Evolutionary conservation across 2,113 vertebrate genomes (phyloP).

Genomic region (Esox niger): DNA sequence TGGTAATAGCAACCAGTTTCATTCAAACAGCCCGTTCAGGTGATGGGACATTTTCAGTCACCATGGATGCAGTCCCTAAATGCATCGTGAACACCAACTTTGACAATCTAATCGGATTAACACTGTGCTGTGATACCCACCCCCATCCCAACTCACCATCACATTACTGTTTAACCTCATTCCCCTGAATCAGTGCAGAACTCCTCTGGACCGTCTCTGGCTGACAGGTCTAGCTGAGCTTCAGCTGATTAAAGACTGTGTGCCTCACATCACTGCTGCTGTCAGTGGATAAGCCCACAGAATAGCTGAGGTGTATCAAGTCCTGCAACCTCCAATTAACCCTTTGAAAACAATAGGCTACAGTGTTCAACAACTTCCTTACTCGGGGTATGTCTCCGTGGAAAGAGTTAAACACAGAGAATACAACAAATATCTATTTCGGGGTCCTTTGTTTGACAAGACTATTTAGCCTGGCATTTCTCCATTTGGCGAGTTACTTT

Average conservation of each 20-base stretch:
- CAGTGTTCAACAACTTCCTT: conserved; percentile 25
- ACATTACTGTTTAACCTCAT: conserved; percentile 48
- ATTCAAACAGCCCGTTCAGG: background rate
- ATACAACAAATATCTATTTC: conserved; percentile 22
- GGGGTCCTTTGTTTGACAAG: conserved; percentile 15
- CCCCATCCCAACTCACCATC: conserved; percentile 15
- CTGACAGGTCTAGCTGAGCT: conserved; percentile 12
- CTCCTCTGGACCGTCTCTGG: conserved; percentile 13
- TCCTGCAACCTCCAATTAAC: conserved; percentile 34
- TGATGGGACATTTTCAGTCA: background rate
- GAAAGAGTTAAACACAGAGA: conserved; percentile 5
- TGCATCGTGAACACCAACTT: background rate
- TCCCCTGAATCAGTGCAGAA: conserved; percentile 9
- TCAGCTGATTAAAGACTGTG: conserved; percentile 44
- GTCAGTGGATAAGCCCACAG: conserved; percentile 25
- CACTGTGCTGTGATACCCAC: background rate
- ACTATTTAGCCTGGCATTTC: conserved; percentile 9
- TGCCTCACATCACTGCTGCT: conserved; percentile 46
- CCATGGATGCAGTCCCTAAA: background rate
- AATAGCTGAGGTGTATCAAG: conserved; percentile 34
- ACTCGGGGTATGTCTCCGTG: background rate
- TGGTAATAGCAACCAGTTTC: too few relatives aligned
- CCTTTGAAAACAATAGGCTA: conserved; percentile 28
- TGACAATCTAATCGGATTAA: background rate
- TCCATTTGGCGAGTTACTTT: conserved; percentile 3